Base-by-base conservation (phyloP, 2,113 vertebrate species). In the Heteronetta atricapilla region DNA sequence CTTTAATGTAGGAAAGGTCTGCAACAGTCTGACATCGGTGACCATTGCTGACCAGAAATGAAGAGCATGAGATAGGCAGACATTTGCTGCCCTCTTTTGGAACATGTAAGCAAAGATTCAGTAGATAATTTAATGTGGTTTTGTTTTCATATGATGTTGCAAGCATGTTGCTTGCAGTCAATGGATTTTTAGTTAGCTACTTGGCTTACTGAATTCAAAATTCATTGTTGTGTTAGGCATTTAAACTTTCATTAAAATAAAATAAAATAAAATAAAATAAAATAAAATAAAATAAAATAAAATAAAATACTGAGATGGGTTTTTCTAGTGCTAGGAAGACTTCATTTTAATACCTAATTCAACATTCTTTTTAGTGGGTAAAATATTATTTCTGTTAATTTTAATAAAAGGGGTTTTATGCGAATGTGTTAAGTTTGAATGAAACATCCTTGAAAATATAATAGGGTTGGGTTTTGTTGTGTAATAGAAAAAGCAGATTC, bases 1-100 rank as follows among this genome's bases (percentile, higher is more conserved):
- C 38, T 93, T 83, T 21, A 33, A 16, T 31, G 36, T 3, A 70
- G 13, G 25, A 85, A 82, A 60, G 13, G 20, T 76, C 72, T 63
- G 53, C 55, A 68, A 40, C 36, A 64, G 6, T 8, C 46, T 29
- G 23, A 55, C 38, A 21, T 53, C 46, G 63, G 18, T 96, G 93
- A 89, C 88, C 89, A 52, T 44, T 73, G 64, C 46, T 96, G 95
- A 95, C 85, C 92, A 82, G 70, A 92, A 80, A 22, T 52, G 28
- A 42, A 60, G 34, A 86, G 26, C 31, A 55, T 16, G 15, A 44
- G 23, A 52, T 34, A 93, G 60, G 86, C 18, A 96, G 95, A 91
- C 77, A 91, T 97, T 85, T 98, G 97, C 98, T 98, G 98, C 98
- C 98, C 98, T 98, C 98, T 98, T 97, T 98, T 97, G 98, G 98